Conservation (phyloP, 2,888 invertebrate genomes). For the Chelonus formosanus region DNA sequence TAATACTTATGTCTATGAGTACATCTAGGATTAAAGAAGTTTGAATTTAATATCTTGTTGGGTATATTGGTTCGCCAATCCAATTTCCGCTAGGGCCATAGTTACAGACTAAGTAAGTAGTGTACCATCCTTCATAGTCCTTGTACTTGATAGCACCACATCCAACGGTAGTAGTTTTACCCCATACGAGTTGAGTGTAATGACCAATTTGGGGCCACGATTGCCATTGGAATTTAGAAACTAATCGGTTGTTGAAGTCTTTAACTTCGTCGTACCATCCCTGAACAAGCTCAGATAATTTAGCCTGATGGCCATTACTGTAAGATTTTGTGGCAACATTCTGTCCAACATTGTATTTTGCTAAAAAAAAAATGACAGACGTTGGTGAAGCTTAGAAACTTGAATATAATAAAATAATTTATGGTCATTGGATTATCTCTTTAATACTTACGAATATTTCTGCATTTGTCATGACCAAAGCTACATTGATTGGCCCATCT, state of each 20-base stretch:
- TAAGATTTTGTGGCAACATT: constrained; percentile 31
- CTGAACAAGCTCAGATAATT: constrained; percentile 38
- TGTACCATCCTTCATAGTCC: constrained; percentile 41
- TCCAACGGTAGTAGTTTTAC: constrained; percentile 64
- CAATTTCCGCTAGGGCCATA: constrained; percentile 64
- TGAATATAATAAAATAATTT: too few species aligned
- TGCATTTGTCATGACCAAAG: constrained; percentile 61
- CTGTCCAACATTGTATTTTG: constrained; percentile 35
- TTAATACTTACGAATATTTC: constrained; percentile 46
- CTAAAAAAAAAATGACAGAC: too few species aligned
- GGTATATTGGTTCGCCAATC: constrained; percentile 54
- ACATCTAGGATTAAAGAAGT: too few species aligned
- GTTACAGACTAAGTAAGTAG: constrained; percentile 62
- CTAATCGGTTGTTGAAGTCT: constrained; percentile 42
- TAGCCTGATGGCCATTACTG: not conserved
- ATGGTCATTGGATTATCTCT: too few species aligned
- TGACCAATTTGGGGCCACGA: constrained; percentile 49
- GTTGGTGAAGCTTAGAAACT: too few species aligned
- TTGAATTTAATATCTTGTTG: too few species aligned
- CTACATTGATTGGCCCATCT: constrained; percentile 65
- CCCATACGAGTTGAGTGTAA: constrained; percentile 65
- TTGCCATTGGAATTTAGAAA: not conserved
- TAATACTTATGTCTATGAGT: too few species aligned
- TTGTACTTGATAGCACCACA: constrained; percentile 64
- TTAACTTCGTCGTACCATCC: constrained; percentile 62